Base-by-base conservation (phyloP, 2,888 invertebrate genomes). In the Oasisia sp. region DNA sequence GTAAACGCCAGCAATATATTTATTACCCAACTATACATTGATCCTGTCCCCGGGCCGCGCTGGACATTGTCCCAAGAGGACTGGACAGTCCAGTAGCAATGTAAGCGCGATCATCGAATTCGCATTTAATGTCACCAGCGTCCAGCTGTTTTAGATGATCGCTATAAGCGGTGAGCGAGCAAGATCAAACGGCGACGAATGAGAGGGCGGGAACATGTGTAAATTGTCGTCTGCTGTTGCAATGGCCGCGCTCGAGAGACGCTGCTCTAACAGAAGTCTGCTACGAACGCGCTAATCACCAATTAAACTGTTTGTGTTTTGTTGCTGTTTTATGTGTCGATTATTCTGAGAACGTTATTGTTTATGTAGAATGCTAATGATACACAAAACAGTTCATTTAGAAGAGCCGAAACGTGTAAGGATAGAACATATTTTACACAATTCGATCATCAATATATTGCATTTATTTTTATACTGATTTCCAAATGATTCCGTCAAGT, bases 141-240 rank as follows among this genome's bases (percentile, higher is more conserved):
- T n/a, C 74, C 74, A 74, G 74, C 74, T 74, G 74, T 74, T 74
- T 74, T 74, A 74, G 74, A 74, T 74, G 74, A 74, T 74, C 27
- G 74, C 74, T 27, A 27, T 74, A 74, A 74, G 74, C 74, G 74
- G 74, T 74, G 74, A 27, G n/a, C 74, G 74, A 27, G 74, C 74
- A 27, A 74, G 74, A 74, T 74, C 74, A 27, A 74, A 74, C 74
- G 27, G 74, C 74, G 74, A 74, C 27, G 74, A 74, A 74, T 74
- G 74, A 74, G 74, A 74, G 74, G 74, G 74, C 74, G 74, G 74
- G 74, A 74, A 74, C 27, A 74, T 0, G 74, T 27, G 27, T 74
- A 74, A 74, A 27, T n/a, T 74, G 74, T 74, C 74, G 74, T 74
- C 74, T 74, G 74, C 74, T 27, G 74, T n/a, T 19, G 74, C 74